These are phyloP conservation scores for Erinaceus europaeus DNA, from an alignment of 2,113 vertebrate species.

Conservation along the genomic window DNA sequence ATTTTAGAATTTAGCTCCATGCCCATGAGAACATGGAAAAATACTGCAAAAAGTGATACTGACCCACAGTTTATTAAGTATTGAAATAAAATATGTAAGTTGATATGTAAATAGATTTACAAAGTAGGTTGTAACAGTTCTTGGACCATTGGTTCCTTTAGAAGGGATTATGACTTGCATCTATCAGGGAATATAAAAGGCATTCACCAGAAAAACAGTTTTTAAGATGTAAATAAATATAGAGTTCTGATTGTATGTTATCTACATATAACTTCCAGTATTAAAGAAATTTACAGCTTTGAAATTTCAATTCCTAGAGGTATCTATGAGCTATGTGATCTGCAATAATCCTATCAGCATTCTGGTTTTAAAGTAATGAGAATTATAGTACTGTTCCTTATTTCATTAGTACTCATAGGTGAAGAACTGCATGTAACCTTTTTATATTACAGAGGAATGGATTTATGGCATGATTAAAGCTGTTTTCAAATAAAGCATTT, in stretches of 20 bases:
- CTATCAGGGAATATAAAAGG: not conserved
- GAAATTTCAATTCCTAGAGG: not conserved
- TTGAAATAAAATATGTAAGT: constrained; percentile 44
- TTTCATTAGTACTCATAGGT: not conserved
- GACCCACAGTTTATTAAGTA: not conserved
- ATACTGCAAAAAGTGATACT: not conserved
- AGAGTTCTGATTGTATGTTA: not conserved
- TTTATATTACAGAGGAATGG: not conserved
- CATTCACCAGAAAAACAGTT: not conserved
- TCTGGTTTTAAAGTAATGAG: not conserved
- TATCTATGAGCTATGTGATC: not conserved
- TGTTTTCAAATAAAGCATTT: constrained; percentile 32
- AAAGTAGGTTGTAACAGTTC: constrained; percentile 6
- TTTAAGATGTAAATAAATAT: constrained; percentile 38
- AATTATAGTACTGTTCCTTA: not conserved
- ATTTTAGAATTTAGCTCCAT: constrained; percentile 35
- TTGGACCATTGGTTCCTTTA: constrained; percentile 15
- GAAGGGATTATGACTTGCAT: not conserved
- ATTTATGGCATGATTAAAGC: constrained; percentile 23
- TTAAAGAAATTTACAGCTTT: constrained; percentile 6
- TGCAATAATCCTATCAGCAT: not conserved
- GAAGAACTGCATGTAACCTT: not conserved
- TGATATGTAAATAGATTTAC: constrained; percentile 28
- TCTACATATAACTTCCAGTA: not conserved
- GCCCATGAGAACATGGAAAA: not conserved